Base-by-base conservation (phyloP, 1,140 invertebrate species). In the Drosophila takahashii region DNA sequence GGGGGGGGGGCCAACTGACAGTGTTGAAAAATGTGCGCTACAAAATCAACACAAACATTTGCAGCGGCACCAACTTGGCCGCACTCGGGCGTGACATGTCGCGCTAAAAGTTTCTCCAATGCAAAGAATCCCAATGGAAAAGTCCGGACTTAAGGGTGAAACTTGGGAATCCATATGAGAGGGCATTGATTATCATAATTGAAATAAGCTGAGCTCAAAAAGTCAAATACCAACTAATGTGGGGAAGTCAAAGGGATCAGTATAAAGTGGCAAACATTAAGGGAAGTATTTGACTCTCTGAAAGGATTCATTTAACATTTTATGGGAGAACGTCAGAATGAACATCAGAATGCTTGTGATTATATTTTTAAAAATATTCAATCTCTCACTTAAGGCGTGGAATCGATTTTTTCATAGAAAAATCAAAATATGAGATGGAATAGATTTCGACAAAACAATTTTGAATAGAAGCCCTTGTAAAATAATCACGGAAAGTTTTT, bases 101-200 rank as follows among this genome's bases (percentile, higher is more conserved):
- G 47, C 77, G 54, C 51, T 39, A 54, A 69, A 79, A 79, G 60
- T 79, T 79, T 61, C 51, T 37, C 57, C 51, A 79, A 57, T 65
- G 52, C 73, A 65, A 34, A 51, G 59, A 65, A 57, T 75, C 70
- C 45, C 66, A 48, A 37, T 37, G 67, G 27, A 51, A 47, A 72
- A 72, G 69, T 60, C 47, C 67, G 39, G 39, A 51, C 69, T 34
- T 16, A 16, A 36, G 54, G 53, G 51, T 48, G 32, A 50, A 65
- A 76, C 47, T 53, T 75, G 39, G 47, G 16, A 60, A 51, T 47
- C 51, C 71, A 74, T 54, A 64, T 54, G 72, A 74, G 69, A 39
- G 70, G 58, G 50, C 58, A 62, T 83, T 78, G 79, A 81, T 81
- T 81, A 69, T 79, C 66, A 83, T 78, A 78, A 81, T 81, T 77